Conservation (phyloP, 2,113 vertebrate species). For the Rhegmatorhina hoffmannsi region DNA sequence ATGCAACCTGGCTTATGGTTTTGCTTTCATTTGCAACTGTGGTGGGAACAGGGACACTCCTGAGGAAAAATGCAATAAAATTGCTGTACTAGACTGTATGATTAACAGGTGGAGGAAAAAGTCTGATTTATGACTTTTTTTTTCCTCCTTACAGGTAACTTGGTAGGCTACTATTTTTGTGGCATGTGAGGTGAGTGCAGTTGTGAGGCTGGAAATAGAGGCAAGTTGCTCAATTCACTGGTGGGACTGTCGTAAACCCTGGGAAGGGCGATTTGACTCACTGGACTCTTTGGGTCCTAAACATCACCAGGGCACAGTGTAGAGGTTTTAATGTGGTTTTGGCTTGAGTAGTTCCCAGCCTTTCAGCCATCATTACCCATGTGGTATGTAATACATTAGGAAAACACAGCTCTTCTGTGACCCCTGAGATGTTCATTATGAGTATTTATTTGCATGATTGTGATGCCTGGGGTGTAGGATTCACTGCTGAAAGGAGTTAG, state of each 20-base stretch:
- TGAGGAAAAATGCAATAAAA: background rate
- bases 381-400: background rate
- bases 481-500: background rate
- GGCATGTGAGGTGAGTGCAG: background rate
- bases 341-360: background rate
- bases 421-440: background rate
- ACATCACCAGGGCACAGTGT: rapidly evolving
- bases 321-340: background rate
- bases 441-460: background rate
- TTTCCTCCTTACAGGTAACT: background rate
- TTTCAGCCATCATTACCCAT: background rate
- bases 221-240: background rate
- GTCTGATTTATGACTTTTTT: background rate
- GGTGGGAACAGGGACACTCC: background rate
- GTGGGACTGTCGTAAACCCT: background rate
- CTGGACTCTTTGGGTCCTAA: rapidly evolving
- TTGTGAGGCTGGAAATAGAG: background rate
- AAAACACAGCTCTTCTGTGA: background rate
- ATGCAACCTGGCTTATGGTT: background rate
- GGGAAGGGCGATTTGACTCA: background rate
- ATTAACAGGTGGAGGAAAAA: background rate
- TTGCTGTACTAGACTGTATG: background rate
- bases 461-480: background rate
- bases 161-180: background rate
- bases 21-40: background rate